These are phyloP conservation scores for Austrofundulus limnaeus DNA, from an alignment of 2,113 vertebrate species.

Conservation along the genomic window DNA sequence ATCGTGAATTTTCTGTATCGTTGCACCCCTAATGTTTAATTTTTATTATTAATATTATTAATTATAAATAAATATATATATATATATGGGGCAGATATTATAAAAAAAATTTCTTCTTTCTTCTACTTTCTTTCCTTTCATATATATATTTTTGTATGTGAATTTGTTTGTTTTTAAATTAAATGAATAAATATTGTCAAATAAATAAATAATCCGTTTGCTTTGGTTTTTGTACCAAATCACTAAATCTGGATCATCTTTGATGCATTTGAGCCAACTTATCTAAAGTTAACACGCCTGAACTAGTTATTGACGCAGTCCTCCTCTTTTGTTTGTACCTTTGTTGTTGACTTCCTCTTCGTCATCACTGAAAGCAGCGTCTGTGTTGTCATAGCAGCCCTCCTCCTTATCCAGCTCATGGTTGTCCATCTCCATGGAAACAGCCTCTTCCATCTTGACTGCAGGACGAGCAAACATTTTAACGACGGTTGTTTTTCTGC, in stretches of 20 bases:
- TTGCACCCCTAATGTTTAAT: no score
- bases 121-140: no score
- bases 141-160: no score
- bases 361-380: constrained; percentile 93
- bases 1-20: no score
- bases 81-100: no score
- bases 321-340: constrained; percentile 72
- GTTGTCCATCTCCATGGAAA: constrained; percentile 92
- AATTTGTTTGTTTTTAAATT: no score
- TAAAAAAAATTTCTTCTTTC: no score
- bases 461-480: constrained; percentile 13
- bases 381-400: constrained; percentile 91
- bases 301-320: background rate
- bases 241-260: background rate
- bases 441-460: constrained; percentile 93
- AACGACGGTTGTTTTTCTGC: background rate
- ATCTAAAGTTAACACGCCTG: background rate
- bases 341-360: constrained; percentile 92
- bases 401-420: constrained; percentile 94
- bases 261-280: background rate
- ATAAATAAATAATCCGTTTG: no score
- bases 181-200: no score
- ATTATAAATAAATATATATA: no score
- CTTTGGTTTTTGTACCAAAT: background rate
- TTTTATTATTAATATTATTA: no score